phyloP scores from a whole-genome alignment of 2,888 invertebrate species.

The Phlogophora meticulosa region DNA sequence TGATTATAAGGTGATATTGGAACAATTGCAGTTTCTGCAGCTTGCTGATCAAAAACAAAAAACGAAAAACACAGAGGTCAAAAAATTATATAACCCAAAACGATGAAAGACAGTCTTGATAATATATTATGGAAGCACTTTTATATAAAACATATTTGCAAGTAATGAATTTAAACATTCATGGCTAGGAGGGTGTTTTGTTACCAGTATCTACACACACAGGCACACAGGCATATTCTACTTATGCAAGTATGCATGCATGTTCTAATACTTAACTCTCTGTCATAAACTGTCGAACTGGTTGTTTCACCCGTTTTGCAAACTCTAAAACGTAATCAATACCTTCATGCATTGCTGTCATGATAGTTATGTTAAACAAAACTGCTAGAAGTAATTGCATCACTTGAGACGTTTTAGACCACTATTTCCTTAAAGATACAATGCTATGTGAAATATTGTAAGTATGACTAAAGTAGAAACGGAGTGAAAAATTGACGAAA shows the following conservation, averaged over 20 bases:
- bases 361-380: conserved; percentile 28
- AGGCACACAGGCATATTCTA: not conserved
- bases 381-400: conserved; percentile 32
- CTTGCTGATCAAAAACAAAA: not conserved
- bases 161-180: conserved; percentile 9
- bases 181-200: conserved; percentile 6
- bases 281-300: conserved; percentile 39
- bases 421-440: not conserved
- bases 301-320: conserved; percentile 48
- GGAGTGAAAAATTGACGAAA: conserved; percentile 31
- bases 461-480: conserved; percentile 24
- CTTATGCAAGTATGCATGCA: not conserved
- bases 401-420: not conserved
- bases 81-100: not conserved
- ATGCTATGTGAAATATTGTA: not conserved
- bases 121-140: not conserved
- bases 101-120: not conserved
- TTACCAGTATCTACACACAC: conserved; percentile 21
- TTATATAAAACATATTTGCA: conserved; percentile 1
- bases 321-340: conserved; percentile 47
- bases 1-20: not conserved
- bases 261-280: conserved; percentile 19
- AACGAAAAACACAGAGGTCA: not conserved
- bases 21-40: not conserved
- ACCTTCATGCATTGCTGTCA: conserved; percentile 26